Conservation (phyloP, 2,113 vertebrate species). For the Neogobius melanostomus region DNA sequence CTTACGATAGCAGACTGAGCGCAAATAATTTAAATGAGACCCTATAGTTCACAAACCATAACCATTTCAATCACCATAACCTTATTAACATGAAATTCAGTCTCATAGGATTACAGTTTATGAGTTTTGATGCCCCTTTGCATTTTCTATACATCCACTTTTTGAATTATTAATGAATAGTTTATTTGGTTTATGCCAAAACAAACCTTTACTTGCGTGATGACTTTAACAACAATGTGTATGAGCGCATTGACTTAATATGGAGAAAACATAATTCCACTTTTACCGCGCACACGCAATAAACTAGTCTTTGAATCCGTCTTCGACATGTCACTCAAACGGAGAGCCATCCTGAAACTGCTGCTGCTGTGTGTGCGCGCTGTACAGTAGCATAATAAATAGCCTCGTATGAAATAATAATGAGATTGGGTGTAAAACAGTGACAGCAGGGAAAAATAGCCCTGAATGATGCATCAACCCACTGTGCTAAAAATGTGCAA, state of each 20-base stretch:
- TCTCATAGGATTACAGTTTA: not conserved
- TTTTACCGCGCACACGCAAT: not conserved
- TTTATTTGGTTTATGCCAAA: not conserved
- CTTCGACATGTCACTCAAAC: not conserved
- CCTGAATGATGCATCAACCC: conserved; percentile 70
- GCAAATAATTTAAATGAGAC: not conserved
- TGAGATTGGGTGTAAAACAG: conserved; percentile 67
- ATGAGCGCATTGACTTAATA: not conserved
- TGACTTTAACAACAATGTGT: not conserved
- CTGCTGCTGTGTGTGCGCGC: conserved; percentile 8
- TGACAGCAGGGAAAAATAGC: conserved; percentile 63
- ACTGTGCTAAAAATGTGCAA: conserved; percentile 64
- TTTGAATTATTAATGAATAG: not conserved
- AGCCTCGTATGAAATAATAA: conserved; percentile 66
- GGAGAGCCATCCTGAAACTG: conserved; percentile 11
- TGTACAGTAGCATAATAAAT: conserved; percentile 66
- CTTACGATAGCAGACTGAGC: too few relatives aligned
- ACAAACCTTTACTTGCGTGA: not conserved
- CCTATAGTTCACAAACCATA: not conserved
- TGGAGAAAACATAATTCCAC: not conserved
- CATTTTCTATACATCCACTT: conserved; percentile 3
- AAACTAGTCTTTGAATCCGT: conserved; percentile 4
- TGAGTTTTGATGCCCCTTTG: not conserved
- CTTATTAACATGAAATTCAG: not conserved
- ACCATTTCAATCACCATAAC: not conserved